A percentile compares a stretch with the other conserved stretches of the same genome.
Conservation (phyloP, 1,140 invertebrate genomes). For the Pseudomyrmex sp. region DNA sequence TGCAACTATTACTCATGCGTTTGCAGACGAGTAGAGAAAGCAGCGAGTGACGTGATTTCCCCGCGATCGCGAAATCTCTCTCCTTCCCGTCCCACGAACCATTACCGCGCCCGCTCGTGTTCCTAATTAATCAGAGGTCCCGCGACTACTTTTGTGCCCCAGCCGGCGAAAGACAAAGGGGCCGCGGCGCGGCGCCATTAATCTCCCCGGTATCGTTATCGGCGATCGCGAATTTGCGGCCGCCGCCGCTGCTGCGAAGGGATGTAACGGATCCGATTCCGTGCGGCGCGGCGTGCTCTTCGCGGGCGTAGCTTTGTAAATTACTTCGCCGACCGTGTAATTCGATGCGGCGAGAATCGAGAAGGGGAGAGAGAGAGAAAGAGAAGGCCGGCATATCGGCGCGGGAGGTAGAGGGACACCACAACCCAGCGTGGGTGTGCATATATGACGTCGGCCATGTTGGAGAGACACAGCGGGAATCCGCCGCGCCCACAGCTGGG, state of each 20-base stretch:
- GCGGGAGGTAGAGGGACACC: conserved; percentile 37
- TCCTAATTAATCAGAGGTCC: conserved; percentile 55
- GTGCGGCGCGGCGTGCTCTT: conserved; percentile 53
- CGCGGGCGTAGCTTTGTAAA: conserved; percentile 65
- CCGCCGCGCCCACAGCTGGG: conserved; percentile 79
- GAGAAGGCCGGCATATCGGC: not conserved
- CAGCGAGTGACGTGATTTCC: conserved; percentile 24
- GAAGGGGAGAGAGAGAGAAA: conserved; percentile 47
- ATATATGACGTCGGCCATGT: conserved; percentile 76
- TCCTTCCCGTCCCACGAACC: not conserved
- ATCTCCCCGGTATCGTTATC: conserved; percentile 67
- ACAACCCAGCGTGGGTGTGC: conserved; percentile 75
- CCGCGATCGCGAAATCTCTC: conserved; percentile 38
- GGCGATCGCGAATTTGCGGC: conserved; percentile 66
- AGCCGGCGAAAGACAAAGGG: conserved; percentile 34
- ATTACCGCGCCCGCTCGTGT: conserved; percentile 31
- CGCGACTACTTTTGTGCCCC: conserved; percentile 38
- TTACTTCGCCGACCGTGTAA: conserved; percentile 67
- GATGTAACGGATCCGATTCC: conserved; percentile 70
- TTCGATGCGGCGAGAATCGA: conserved; percentile 61
- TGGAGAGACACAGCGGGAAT: conserved; percentile 79
- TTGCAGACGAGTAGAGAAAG: conserved; percentile 21
- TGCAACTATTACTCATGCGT: not conserved
- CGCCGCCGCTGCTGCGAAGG: conserved; percentile 31
- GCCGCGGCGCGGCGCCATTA: conserved; percentile 53